Evolutionary conservation across 1,140 invertebrate genomes (phyloP), one percentile per base, ranked within the genome.

Genomic region (Neodiprion lecontei): DNA sequence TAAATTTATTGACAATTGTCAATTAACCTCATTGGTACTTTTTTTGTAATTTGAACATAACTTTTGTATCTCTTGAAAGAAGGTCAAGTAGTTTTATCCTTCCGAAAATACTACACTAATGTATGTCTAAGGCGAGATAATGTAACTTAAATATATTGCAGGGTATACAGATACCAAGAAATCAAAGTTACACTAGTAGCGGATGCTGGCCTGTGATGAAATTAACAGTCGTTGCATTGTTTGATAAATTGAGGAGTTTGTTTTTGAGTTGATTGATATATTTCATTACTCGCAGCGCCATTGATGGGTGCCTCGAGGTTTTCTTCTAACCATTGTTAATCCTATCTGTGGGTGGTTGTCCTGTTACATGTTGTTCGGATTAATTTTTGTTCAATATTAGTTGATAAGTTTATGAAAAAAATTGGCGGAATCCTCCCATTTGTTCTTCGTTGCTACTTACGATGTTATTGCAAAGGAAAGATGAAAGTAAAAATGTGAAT

Each of bases 181-280:
- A 8, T 61, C 53, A 61, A 61, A 61, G 53, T 61, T 61, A 61
- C 53, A 61, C 53, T 61, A 14, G n/a, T 61, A 7, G 11, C 53
- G 53, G 53, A 61, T 12, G 11, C n/a, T 61, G 5, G 53, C 53
- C 53, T 61, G 53, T 61, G 53, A 61, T 14, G n/a, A 61, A 61
- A 61, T 61, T 61, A 61, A 61, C 53, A 61, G 53, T 17, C 53
- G 53, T 61, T 61, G 53, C 53, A 61, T 61, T 61, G 53, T 61
- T 61, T 61, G 53, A 61, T 14, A 17, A 61, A 61, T 61, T 61
- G 53, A 61, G n/a, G n/a, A 61, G 53, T 61, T 61, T 61, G 53
- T 61, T 61, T 40, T 61, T 61, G 53, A 61, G 53, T 61, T 61
- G 11, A 61, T 7, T 61, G n/a, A 61, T 14, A 61, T 61, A 17